Evolutionary conservation across 2,888 invertebrate species (phyloP), one percentile per base, ranked within the genome.

Genomic region (Acleris literana): DNA sequence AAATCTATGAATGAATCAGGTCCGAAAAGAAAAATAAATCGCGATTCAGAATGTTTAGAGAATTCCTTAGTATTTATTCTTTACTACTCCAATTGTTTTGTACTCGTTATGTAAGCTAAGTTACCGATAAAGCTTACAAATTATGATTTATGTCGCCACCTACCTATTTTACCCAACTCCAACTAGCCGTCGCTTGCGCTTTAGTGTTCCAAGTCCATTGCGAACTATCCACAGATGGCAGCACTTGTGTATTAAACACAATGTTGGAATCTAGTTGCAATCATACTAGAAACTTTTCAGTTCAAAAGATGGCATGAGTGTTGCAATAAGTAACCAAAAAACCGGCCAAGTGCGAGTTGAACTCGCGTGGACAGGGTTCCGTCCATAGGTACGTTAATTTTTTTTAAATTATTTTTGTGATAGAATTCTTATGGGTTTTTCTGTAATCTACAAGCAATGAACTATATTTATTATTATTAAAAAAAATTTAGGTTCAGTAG

Each of bases 201-300:
- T 48, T 43, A 51, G 18, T 18, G 33, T 13, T 11, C 2, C 3
- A 13, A 29, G 11, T 43, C 33, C 9, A 33, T 33, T 33, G 9
- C 9, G 7, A 61, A 49, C 43, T 16, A 7, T 2, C 39, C 18
- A 7, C 13, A 64, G 64, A 64, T 64, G 64, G 54, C 60, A 60
- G 64, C 64, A 64, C 64, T 64, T 20, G 3, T 39, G 16, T 22
- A 13, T 20, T n/a, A 17, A 48, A 39, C 17, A 7, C 13, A 9
- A 43, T 22, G 4, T 7, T 17, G 20, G 9, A 18, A 11, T 18
- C 3, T n/a, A 22, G 7, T n/a, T 20, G 20, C 13, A 3, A 13
- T 20, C 16, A n/a, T 54, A 54, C 16, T 16, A 43, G 13, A 18
- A 9, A 2, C n/a, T 5, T 17, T 9, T 39, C 39, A 39, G 3